A percentile compares a stretch with the other conserved stretches of the same genome.
Evolutionary conservation across 2,888 invertebrate species (phyloP).

Genomic region (Phortica okadai): DNA sequence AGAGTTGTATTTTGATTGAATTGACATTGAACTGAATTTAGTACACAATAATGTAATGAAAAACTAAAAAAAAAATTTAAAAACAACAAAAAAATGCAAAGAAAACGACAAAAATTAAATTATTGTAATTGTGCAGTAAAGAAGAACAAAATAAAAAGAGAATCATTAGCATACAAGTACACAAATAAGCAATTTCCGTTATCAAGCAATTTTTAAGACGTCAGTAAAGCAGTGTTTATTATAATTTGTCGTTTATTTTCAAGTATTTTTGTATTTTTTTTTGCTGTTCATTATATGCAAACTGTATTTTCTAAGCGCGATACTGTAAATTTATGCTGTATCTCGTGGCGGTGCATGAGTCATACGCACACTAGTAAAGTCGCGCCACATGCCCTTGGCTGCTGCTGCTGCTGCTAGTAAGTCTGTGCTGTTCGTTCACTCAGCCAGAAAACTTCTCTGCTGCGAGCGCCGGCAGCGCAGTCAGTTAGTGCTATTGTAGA

Average conservation of each 20-base stretch:
- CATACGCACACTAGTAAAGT: neutral
- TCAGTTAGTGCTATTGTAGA: neutral
- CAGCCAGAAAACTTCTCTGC: neutral
- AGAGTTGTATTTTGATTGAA: slow-evolving; percentile 43
- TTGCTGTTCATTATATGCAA: neutral
- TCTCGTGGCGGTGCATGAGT: neutral
- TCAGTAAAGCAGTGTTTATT: neutral
- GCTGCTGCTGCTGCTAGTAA: neutral
- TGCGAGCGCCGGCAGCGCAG: neutral
- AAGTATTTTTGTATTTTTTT: neutral
- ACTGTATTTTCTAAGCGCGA: neutral
- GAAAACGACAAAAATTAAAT: neutral
- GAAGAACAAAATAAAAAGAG: neutral
- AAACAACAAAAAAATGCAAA: neutral
- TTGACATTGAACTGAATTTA: slow-evolving; percentile 58
- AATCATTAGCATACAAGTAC: too few relatives aligned
- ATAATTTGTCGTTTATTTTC: neutral
- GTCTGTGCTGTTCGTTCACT: neutral
- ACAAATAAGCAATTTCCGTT: slow-evolving; percentile 18
- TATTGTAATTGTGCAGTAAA: neutral
- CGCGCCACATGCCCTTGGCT: neutral
- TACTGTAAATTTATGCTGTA: neutral
- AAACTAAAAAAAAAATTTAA: neutral
- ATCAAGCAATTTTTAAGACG: neutral
- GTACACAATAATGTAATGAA: neutral